Percentiles rank a stretch among this genome's conserved stretches.
phyloP scores from a whole-genome alignment of 2,888 invertebrate genomes.

The Drosophila paramelanica region DNA sequence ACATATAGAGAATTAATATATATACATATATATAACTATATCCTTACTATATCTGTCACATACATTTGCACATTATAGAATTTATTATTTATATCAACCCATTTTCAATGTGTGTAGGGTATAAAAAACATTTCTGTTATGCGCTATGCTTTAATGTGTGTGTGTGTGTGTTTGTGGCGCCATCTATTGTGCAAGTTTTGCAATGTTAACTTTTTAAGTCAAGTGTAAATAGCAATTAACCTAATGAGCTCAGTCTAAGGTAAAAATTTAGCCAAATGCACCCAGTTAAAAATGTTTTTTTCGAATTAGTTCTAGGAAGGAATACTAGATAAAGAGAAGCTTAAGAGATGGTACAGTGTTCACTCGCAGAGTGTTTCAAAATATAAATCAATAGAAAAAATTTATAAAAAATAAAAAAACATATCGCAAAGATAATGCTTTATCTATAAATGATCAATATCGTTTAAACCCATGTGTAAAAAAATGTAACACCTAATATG shows the following conservation, averaged over 20 bases:
- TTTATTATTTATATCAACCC: not conserved
- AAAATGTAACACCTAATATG: too few species aligned
- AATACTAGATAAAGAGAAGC: not conserved
- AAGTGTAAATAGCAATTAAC: slow-evolving; percentile 25
- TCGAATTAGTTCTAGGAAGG: not conserved
- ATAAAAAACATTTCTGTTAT: not conserved
- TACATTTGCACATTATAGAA: not conserved
- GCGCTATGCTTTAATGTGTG: not conserved
- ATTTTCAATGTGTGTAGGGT: not conserved
- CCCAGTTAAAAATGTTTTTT: not conserved
- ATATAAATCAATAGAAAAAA: too few species aligned
- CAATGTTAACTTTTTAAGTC: not conserved
- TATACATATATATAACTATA: too few species aligned
- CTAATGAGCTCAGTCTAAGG: slow-evolving; percentile 1
- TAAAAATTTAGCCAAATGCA: not conserved
- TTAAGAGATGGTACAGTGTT: not conserved
- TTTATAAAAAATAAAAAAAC: too few species aligned
- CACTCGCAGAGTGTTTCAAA: not conserved
- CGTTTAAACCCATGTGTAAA: too few species aligned
- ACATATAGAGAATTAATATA: too few species aligned
- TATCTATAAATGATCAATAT: too few species aligned
- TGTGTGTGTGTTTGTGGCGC: slow-evolving; percentile 8
- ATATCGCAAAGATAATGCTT: too few species aligned
- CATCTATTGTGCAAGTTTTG: slow-evolving; percentile 19
- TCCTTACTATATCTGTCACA: not conserved